Percentiles rank a stretch among this genome's conserved stretches.
Conservation (phyloP, 2,797 vertebrate species). For the Rhynchotus rufescens region DNA sequence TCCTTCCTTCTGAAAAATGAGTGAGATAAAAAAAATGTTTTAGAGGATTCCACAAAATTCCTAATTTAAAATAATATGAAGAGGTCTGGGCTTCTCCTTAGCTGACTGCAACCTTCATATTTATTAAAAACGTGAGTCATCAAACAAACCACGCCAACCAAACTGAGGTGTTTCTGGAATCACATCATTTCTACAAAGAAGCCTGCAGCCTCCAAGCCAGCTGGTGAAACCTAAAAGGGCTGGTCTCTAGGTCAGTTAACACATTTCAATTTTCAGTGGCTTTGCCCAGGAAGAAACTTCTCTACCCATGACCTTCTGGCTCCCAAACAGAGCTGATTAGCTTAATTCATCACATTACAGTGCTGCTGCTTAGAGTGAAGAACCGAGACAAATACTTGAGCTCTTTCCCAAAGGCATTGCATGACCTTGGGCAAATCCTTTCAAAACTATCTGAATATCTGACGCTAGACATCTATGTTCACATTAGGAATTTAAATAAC, state of each 20-base stretch:
- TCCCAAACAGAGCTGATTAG: accelerated
- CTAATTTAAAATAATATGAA: neutral
- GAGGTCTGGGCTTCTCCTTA: neutral
- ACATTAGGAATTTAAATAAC: neutral
- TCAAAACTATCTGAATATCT: neutral
- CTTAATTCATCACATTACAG: neutral
- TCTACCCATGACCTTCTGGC: neutral
- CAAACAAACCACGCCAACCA: neutral
- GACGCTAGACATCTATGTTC: neutral
- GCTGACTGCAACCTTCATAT: neutral
- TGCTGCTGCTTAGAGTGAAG: neutral
- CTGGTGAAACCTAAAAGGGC: neutral
- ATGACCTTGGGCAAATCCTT: neutral
- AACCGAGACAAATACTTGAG: neutral
- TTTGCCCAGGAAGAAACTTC: neutral
- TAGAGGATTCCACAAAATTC: neutral
- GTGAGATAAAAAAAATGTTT: neutral
- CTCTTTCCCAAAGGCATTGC: neutral
- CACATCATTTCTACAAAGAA: neutral
- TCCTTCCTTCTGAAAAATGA: neutral
- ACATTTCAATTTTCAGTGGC: neutral
- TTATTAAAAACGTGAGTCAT: neutral
- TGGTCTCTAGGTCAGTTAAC: neutral
- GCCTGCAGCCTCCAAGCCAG: neutral
- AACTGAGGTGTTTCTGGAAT: neutral